phyloP scores from a whole-genome alignment of 1,140 invertebrate species.

The Pseudomyrmex flavicornis region DNA sequence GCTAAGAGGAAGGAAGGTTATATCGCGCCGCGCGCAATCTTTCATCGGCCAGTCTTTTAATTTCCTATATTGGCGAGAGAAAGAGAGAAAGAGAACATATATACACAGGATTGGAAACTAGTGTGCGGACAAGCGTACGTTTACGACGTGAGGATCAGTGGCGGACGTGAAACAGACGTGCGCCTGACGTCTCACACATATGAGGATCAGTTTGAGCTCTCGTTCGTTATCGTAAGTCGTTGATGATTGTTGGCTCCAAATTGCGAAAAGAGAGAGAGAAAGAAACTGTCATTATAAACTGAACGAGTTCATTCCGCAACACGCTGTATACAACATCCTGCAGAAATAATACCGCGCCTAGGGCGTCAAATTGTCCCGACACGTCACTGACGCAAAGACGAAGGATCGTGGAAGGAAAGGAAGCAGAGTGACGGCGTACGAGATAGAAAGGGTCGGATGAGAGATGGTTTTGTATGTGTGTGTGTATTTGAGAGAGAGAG shows the following conservation, averaged over 20 bases:
- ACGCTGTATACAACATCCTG: not conserved
- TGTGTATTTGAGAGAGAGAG: conserved; percentile 10
- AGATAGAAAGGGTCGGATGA: conserved; percentile 33
- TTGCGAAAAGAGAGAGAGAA: not conserved
- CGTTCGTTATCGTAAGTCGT: not conserved
- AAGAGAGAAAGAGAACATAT: conserved; percentile 54
- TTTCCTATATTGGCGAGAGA: conserved; percentile 82
- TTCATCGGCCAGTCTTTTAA: conserved; percentile 83
- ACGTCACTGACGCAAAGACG: conserved; percentile 49
- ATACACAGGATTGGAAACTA: not conserved
- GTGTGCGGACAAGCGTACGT: conserved; percentile 57
- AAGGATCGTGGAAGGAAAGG: conserved; percentile 13
- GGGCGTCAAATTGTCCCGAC: conserved; percentile 45
- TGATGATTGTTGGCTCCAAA: not conserved
- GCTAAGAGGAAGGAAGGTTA: conserved; percentile 52
- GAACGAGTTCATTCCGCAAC: not conserved
- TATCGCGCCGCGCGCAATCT: conserved; percentile 72
- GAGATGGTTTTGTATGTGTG: conserved; percentile 28
- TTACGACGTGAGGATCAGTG: conserved; percentile 29
- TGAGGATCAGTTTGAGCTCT: not conserved
- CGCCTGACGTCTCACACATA: not conserved
- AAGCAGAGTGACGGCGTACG: conserved; percentile 23
- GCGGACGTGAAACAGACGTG: conserved; percentile 7
- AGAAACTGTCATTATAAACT: not conserved
- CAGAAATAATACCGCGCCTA: conserved; percentile 23